Percentiles rank a stretch among this genome's conserved stretches.
Evolutionary conservation across 1,140 invertebrate genomes (phyloP).

Genomic region (Drosophila arawakana): DNA sequence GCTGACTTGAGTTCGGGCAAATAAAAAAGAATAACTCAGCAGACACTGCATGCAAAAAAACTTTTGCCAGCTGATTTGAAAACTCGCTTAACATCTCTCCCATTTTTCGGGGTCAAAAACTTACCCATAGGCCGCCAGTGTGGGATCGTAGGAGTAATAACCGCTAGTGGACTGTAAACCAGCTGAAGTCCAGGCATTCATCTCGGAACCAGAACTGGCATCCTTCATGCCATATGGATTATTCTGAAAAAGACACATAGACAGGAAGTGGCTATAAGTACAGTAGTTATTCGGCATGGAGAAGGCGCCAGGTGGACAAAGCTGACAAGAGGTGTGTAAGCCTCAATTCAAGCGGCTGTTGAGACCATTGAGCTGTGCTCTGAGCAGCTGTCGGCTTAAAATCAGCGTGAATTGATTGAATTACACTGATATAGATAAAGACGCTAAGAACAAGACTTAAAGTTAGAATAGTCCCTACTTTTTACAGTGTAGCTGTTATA

Average conservation of each 20-base stretch:
- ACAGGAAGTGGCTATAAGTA: not conserved
- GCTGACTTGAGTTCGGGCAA: constrained; percentile 18
- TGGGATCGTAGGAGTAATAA: constrained; percentile 96
- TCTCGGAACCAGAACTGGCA: constrained; percentile 91
- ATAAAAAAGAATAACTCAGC: constrained; percentile 67
- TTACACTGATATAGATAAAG: too few relatives aligned
- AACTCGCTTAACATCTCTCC: constrained; percentile 3
- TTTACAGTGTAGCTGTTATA: not conserved
- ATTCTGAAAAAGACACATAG: constrained; percentile 88
- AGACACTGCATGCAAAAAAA: constrained; percentile 57
- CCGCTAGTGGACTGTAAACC: constrained; percentile 94
- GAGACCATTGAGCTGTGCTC: constrained; percentile 26
- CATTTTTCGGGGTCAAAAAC: constrained; percentile 79
- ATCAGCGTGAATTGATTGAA: constrained; percentile 34
- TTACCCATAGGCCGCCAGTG: constrained; percentile 96
- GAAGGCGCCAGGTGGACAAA: constrained; percentile 21
- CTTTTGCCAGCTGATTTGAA: constrained; percentile 47
- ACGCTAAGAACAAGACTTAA: too few relatives aligned
- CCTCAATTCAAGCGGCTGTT: constrained; percentile 15
- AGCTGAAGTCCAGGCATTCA: constrained; percentile 94
- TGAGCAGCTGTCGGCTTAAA: constrained; percentile 50
- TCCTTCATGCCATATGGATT: constrained; percentile 96
- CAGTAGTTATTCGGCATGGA: constrained; percentile 4
- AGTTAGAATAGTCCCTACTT: too few relatives aligned
- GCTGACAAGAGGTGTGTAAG: constrained; percentile 56